Evolutionary conservation across 2,797 vertebrate genomes (phyloP), one percentile per base, ranked within the genome.

Genomic region (Cetoscarus ocellatus): DNA sequence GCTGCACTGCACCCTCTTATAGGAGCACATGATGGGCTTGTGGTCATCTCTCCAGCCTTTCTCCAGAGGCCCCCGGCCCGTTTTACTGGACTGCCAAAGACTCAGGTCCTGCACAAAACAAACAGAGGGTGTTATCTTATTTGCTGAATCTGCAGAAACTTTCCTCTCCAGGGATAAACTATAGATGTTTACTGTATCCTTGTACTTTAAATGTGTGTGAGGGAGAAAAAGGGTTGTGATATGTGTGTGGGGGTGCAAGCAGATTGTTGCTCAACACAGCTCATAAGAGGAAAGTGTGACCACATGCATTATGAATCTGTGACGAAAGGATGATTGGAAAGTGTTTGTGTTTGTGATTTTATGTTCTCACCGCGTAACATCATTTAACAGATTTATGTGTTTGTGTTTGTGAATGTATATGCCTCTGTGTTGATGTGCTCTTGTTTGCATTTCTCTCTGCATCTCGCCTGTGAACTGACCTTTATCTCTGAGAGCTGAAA

Each of bases 21-120:
- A 96, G 67, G 95, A 96, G 87, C 95, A 96, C 95, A 96, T 96
- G 65, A 96, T 92, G 61, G 95, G 95, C 55, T 73, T 48, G 42
- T 85, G 79, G 40, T 71, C 49, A 6, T 93, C 80, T 40, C 75
- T 92, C 95, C 95, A 96, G 61, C 86, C 92, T 6, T 88, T 70
- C 87, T 91, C 62, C 80, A 96, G 93, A 75, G 95, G 95, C 54
- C 95, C 95, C 12, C 95, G 91, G 39, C 91, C 83, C 1, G 95
- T 95, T 89, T 93, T 95, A 56, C 70, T 80, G 1, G 95, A 96
- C 75, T 77, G 85, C 93, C 95, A 96, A 38, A 0, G 86, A 78
- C 93, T 92, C 73, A 94, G 90, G 80, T 96, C 95, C 95, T 96
- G 84, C 60, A 68, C 62, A 75, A 73, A 82, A 72, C 44, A 85